phyloP scores from a whole-genome alignment of 1,140 invertebrate species.

The Drosophila teissieri region DNA sequence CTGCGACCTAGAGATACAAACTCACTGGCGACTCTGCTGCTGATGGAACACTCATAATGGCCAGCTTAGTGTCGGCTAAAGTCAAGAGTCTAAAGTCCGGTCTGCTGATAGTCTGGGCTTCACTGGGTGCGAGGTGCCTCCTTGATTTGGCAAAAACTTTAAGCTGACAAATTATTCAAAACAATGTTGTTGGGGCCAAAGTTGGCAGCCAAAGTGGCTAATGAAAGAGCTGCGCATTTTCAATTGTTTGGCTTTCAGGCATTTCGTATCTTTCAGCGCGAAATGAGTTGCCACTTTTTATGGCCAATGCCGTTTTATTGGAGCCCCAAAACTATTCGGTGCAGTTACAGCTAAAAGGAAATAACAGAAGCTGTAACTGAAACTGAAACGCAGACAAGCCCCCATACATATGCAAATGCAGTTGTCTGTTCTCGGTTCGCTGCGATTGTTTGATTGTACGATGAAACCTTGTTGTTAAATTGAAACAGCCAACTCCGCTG shows the following conservation, averaged over 20 bases:
- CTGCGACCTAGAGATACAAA: conserved; percentile 13
- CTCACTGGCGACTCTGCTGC: conserved; percentile 19
- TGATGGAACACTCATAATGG: conserved; percentile 41
- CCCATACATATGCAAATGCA: conserved; percentile 72
- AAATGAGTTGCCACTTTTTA: conserved; percentile 69
- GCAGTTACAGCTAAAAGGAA: conserved; percentile 58
- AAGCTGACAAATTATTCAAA: conserved; percentile 74
- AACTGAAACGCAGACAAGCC: conserved; percentile 37
- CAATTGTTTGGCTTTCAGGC: conserved; percentile 47
- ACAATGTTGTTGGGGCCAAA: conserved; percentile 68
- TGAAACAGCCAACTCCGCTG: conserved; percentile 39
- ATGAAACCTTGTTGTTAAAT: conserved; percentile 46
- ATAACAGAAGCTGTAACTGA: conserved; percentile 41
- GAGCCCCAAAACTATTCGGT: conserved; percentile 61
- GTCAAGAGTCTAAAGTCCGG: conserved; percentile 12
- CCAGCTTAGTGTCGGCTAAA: conserved; percentile 60
- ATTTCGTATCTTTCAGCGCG: conserved; percentile 39
- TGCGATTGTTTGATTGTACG: conserved; percentile 16
- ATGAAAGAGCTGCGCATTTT: conserved; percentile 57
- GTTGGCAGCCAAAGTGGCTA: conserved; percentile 63
- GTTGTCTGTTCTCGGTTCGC: conserved; percentile 10
- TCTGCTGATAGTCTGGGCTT: conserved; percentile 6
- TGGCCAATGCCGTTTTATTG: conserved; percentile 75
- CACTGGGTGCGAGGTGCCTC: conserved; percentile 18
- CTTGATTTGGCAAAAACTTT: conserved; percentile 26